Conservation (phyloP, 2,888 invertebrate species). For the Drosophila cognata region DNA sequence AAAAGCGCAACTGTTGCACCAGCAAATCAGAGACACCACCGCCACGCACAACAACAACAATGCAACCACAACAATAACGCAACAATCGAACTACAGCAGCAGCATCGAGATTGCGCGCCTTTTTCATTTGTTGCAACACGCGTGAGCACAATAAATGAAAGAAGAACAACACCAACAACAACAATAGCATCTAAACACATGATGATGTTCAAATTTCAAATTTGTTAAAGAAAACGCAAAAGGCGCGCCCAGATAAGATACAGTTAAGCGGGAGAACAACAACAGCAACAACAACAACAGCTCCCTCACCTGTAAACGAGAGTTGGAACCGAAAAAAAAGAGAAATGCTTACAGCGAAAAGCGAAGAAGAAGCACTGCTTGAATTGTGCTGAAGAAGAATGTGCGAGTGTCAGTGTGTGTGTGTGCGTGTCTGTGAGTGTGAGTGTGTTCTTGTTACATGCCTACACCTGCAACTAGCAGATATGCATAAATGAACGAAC, state of each 20-base stretch:
- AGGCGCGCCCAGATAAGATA: slow-evolving; percentile 50
- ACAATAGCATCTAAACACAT: slow-evolving; percentile 39
- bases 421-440: slow-evolving; percentile 12
- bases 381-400: slow-evolving; percentile 47
- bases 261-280: slow-evolving; percentile 41
- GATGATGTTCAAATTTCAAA: slow-evolving; percentile 46
- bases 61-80: slow-evolving; percentile 1
- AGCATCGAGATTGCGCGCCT: slow-evolving; percentile 45
- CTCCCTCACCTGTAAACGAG: slow-evolving; percentile 25
- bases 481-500: slow-evolving; percentile 51
- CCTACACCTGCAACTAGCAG: slow-evolving; percentile 37
- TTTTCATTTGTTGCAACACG: slow-evolving; percentile 33
- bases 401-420: slow-evolving; percentile 37
- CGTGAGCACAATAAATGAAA: slow-evolving; percentile 31
- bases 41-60: slow-evolving; percentile 5
- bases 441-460: slow-evolving; percentile 21
- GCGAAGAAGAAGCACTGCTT: slow-evolving; percentile 29
- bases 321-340: slow-evolving; percentile 14
- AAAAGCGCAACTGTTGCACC: slow-evolving; percentile 61
- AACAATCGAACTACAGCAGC: slow-evolving; percentile 4
- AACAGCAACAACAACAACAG: background rate
- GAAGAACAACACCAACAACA: background rate
- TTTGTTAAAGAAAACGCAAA: slow-evolving; percentile 36
- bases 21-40: background rate
- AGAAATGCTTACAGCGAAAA: slow-evolving; percentile 27